Evolutionary conservation across 2,113 vertebrate genomes (phyloP).

Genomic region (Alethe diademata): DNA sequence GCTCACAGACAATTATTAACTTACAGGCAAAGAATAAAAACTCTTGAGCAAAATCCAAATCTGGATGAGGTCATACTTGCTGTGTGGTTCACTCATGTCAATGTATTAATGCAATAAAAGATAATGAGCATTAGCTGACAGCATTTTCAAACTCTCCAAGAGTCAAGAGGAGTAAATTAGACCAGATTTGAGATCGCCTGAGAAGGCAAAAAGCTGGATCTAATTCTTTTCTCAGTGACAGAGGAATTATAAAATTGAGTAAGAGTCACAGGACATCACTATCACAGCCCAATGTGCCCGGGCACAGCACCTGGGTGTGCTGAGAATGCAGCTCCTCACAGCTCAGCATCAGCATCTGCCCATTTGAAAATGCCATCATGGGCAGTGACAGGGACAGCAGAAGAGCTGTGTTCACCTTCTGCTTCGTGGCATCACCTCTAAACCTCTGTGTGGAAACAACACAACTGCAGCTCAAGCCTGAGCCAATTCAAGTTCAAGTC

Average conservation of each 20-base stretch:
- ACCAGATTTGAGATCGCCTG: not conserved
- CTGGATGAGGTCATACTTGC: not conserved
- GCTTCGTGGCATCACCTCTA: not conserved
- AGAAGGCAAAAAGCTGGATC: slow-evolving; percentile 7
- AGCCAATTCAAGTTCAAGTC: slow-evolving; percentile 50
- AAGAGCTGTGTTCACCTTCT: not conserved
- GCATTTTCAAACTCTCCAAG: slow-evolving; percentile 6
- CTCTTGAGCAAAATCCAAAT: not conserved
- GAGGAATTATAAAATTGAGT: not conserved
- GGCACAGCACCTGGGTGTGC: not conserved
- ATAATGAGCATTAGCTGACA: slow-evolving; percentile 20
- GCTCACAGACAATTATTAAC: not conserved
- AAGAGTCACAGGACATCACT: not conserved
- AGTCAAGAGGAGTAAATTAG: slow-evolving; percentile 10
- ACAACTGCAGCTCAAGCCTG: not conserved
- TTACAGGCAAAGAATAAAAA: not conserved
- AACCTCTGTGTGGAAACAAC: not conserved
- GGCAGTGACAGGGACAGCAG: not conserved
- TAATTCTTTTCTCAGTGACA: not conserved
- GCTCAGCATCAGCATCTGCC: not conserved
- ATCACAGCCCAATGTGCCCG: not conserved
- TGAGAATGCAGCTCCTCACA: not conserved
- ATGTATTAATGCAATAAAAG: slow-evolving; percentile 12
- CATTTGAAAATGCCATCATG: not conserved
- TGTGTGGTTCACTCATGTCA: not conserved